Base-by-base conservation (phyloP, 2,888 invertebrate species). In the Temnothorax rugatulus region DNA sequence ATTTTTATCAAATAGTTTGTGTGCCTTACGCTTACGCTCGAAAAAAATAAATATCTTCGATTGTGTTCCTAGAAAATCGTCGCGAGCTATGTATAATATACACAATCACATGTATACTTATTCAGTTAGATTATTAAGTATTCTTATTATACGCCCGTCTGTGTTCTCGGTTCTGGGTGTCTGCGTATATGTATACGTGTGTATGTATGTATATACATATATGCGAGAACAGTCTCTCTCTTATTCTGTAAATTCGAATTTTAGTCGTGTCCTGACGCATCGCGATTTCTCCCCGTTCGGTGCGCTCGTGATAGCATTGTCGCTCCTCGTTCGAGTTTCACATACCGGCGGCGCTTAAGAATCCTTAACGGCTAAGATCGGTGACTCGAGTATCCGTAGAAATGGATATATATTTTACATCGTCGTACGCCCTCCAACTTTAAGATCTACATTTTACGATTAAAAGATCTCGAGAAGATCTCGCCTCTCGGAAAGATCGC, bases 41-140 rank as follows among this genome's bases (percentile, higher is more conserved):
- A 92, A 92, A 92, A 92, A 92, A 92, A 92, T 92, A 92, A 93
- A 92, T 91, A 93, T 91, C 90, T 89, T 89, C 87, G 84, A 90
- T 90, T 86, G 88, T 84, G 88, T 88, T 88, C 79, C 92, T 92
- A 92, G 91, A 92, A 92, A 91, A 90, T 90, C 84, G 59, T 90
- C 89, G 90, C 88, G 88, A 90, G 84, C 86, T 89, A 88, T 84
- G 81, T 84, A 81, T 89, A 79, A 85, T 84, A 84, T 87, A 74
- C 79, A 84, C 83, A 69, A 75, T 79, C 69, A 50, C 83, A 57
- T 83, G 74, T 87, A 84, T 84, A 83, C 69, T 89, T 90, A 87
- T 73, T 86, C 88, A 89, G 63, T 86, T 88, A 89, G 64, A 81
- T 86, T 86, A 87, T 90, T 88, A 89, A 89, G 89, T 91, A 89